Percentiles rank a stretch among this genome's conserved stretches.
phyloP scores from a whole-genome alignment of 2,113 vertebrate genomes.

The Larimichthys polyactis region DNA sequence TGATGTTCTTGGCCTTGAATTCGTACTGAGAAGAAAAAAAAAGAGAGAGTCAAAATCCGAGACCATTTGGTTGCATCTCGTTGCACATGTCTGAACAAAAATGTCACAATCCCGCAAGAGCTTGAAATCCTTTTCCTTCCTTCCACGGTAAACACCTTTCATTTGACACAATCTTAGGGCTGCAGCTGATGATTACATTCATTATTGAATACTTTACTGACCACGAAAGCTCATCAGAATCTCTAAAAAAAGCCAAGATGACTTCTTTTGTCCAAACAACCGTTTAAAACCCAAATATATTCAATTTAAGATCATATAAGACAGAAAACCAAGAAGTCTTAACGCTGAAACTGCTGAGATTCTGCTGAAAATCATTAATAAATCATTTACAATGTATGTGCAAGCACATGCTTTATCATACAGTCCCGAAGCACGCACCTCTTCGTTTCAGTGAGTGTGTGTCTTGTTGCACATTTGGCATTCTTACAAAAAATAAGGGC shows the following conservation, averaged over 20 bases:
- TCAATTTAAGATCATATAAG: background rate
- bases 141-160: background rate
- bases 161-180: background rate
- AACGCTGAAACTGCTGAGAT: too few species aligned
- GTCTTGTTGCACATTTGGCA: constrained; percentile 24
- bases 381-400: background rate
- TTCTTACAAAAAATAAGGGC: constrained; percentile 9
- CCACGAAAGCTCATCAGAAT: background rate
- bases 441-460: background rate
- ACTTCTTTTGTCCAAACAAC: background rate
- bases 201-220: background rate
- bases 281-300: background rate
- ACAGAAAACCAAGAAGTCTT: background rate
- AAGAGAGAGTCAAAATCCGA: background rate
- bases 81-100: constrained; percentile 2
- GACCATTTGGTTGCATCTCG: background rate
- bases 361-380: background rate
- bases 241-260: too few species aligned
- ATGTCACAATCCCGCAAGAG: background rate
- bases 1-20: constrained; percentile 93
- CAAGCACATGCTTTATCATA: background rate
- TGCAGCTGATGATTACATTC: background rate
- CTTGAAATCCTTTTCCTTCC: background rate
- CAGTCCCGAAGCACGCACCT: background rate
- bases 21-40: constrained; percentile 85